phyloP scores from a whole-genome alignment of 1,140 invertebrate species.

The Cyclargus thomasi region DNA sequence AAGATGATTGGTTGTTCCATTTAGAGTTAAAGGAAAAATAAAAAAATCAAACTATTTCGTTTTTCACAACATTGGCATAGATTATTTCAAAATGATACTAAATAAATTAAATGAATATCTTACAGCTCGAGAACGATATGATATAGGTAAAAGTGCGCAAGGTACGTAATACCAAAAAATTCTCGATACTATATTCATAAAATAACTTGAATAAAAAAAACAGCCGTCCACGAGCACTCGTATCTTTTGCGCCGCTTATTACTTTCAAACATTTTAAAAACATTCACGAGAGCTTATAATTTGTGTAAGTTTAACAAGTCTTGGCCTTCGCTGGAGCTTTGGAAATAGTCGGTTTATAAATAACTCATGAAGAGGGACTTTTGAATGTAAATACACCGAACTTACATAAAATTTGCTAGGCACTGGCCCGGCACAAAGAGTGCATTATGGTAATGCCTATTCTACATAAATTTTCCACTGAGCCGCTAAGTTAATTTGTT shows the following conservation, averaged over 20 bases:
- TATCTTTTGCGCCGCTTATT: not conserved
- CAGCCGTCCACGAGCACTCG: not conserved
- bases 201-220: not conserved
- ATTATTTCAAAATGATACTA: too few relatives aligned
- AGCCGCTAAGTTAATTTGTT: slow-evolving; percentile 9
- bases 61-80: too few relatives aligned
- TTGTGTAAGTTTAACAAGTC: slow-evolving; percentile 13
- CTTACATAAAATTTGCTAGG: slow-evolving; percentile 10
- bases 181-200: too few relatives aligned
- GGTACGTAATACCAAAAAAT: too few relatives aligned
- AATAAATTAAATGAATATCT: too few relatives aligned
- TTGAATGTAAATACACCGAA: slow-evolving; percentile 14
- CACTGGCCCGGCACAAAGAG: slow-evolving; percentile 7
- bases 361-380: slow-evolving; percentile 14
- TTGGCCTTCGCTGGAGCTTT: slow-evolving; percentile 1
- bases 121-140: too few relatives aligned
- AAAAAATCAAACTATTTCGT: too few relatives aligned
- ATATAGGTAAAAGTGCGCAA: too few relatives aligned
- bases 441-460: slow-evolving; percentile 9
- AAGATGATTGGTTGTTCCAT: too few relatives aligned
- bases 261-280: slow-evolving; percentile 10
- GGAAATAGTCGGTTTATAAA: slow-evolving; percentile 15
- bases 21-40: too few relatives aligned
- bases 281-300: slow-evolving; percentile 6
- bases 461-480: slow-evolving; percentile 11